Evolutionary conservation across 2,113 vertebrate genomes (phyloP).

Genomic region (Suricata suricatta): DNA sequence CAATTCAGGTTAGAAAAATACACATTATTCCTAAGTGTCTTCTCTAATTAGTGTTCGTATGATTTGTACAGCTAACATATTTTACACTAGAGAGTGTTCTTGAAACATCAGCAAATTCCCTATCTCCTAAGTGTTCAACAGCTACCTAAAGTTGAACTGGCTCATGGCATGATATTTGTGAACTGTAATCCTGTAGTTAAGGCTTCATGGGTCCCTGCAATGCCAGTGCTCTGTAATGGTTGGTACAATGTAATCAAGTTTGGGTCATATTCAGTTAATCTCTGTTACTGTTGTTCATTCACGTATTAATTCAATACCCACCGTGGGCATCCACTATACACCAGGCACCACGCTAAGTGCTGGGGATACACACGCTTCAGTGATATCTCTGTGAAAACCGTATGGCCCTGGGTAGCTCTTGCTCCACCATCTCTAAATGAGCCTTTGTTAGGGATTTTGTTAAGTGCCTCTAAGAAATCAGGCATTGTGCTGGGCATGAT

Average conservation of each 20-base stretch:
- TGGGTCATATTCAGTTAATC: not conserved
- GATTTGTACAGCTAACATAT: not conserved
- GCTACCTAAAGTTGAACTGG: not conserved
- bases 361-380: not conserved
- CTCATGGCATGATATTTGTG: not conserved
- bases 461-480: not conserved
- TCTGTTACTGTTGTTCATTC: not conserved
- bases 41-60: conserved; percentile 4
- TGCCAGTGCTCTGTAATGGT: not conserved
- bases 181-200: conserved; percentile 9
- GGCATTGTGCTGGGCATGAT: not conserved
- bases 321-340: not conserved
- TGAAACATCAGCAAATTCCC: conserved; percentile 15
- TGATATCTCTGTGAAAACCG: not conserved
- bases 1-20: conserved; percentile 36
- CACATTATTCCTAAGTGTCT: not conserved
- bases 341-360: not conserved
- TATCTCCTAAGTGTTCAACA: not conserved
- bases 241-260: not conserved
- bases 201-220: not conserved
- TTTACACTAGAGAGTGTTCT: not conserved
- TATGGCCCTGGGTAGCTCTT: not conserved
- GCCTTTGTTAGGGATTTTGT: not conserved
- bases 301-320: not conserved
- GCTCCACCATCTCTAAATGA: not conserved